A percentile compares a stretch with the other conserved stretches of the same genome.
Evolutionary conservation across 2,797 vertebrate species (phyloP).

Genomic region (Sphenodon punctatus): DNA sequence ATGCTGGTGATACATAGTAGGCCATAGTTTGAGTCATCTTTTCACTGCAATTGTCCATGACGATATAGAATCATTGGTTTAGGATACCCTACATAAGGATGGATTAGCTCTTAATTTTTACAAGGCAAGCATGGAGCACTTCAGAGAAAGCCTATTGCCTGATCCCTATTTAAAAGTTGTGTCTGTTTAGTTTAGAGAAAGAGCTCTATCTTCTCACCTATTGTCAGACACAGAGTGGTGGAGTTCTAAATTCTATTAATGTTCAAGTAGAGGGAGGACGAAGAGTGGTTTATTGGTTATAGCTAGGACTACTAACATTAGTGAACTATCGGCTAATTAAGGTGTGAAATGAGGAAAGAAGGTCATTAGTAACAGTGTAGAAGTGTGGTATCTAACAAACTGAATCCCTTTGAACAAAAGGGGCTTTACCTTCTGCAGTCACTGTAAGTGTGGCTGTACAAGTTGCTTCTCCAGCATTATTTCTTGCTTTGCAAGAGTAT

Average conservation of each 20-base stretch:
- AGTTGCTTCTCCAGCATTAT: constrained; percentile 85
- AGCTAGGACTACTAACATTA: constrained; percentile 50
- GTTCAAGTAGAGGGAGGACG: constrained; percentile 24
- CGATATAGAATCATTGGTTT: not conserved
- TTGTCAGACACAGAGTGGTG: not conserved
- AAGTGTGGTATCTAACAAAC: constrained; percentile 66
- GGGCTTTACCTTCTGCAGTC: constrained; percentile 88
- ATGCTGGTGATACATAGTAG: constrained; percentile 33
- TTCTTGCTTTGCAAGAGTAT: constrained; percentile 91
- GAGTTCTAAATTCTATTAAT: not conserved
- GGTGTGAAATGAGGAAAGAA: constrained; percentile 39
- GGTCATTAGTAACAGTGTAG: constrained; percentile 68
- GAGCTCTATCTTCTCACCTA: not conserved
- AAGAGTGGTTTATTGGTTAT: constrained; percentile 42
- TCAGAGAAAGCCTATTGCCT: constrained; percentile 7
- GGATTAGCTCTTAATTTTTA: not conserved
- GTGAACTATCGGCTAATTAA: constrained; percentile 37
- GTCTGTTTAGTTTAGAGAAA: constrained; percentile 1
- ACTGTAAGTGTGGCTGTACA: constrained; percentile 89
- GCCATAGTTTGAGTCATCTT: constrained; percentile 54
- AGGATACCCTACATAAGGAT: not conserved
- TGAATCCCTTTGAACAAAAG: constrained; percentile 70
- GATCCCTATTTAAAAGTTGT: constrained; percentile 16
- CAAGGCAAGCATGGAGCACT: constrained; percentile 17
- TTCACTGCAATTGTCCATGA: constrained; percentile 29